These are phyloP conservation scores for Leucophenga montana DNA, from an alignment of 2,888 invertebrate species.

Conservation along the genomic window DNA sequence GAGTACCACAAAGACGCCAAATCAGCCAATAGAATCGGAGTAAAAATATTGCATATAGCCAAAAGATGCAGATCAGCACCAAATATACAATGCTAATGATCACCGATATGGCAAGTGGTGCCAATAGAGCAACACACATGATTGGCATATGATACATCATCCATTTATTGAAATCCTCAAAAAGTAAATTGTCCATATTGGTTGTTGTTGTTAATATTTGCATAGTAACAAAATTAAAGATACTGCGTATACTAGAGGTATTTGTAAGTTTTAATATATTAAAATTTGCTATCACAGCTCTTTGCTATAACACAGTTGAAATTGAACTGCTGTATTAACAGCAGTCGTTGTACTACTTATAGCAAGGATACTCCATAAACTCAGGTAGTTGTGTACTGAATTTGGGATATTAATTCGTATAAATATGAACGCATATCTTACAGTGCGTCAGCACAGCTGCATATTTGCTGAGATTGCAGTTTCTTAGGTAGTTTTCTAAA, in stretches of 20 bases:
- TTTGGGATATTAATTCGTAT: no score
- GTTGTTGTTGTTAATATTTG: neutral
- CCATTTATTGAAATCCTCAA: neutral
- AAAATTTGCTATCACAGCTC: neutral
- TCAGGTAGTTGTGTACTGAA: neutral
- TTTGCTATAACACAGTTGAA: neutral
- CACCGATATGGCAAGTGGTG: neutral
- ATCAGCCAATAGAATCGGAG: neutral
- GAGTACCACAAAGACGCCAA: neutral
- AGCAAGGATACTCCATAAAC: neutral
- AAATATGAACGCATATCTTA: no score
- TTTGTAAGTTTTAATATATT: no score
- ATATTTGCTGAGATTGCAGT: no score
- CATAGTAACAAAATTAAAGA: neutral
- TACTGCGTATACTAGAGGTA: no score
- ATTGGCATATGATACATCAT: neutral
- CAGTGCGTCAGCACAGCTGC: no score
- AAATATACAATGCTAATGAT: neutral
- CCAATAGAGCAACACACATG: neutral
- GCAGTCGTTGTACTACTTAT: neutral
- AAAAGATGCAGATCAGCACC: neutral
- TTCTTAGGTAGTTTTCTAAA: no score
- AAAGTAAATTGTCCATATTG: neutral
- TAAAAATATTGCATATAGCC: neutral
- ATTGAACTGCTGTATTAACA: neutral